Conservation (phyloP, 2,888 invertebrate species). For the Hyppa rectilinea region DNA sequence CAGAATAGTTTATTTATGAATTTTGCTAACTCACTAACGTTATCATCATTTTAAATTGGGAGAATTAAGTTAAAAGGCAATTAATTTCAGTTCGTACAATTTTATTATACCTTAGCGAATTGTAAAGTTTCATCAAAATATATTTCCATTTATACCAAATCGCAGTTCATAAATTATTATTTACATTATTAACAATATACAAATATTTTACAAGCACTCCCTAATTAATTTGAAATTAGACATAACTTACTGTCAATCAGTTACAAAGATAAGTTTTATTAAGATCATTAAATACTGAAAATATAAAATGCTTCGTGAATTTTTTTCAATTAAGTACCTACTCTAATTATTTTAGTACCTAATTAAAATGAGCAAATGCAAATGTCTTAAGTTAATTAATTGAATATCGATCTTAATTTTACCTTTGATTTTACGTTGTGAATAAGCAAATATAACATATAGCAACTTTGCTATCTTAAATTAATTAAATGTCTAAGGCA, state of each 20-base stretch:
- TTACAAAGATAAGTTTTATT: constrained; percentile 15
- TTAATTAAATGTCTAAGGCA: neutral
- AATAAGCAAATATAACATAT: neutral
- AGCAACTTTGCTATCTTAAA: neutral
- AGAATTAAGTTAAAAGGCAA: neutral
- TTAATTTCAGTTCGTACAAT: constrained; percentile 70
- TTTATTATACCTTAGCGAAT: constrained; percentile 83
- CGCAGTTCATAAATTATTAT: constrained; percentile 81
- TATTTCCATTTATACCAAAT: constrained; percentile 69
- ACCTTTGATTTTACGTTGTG: neutral
- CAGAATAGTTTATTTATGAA: neutral
- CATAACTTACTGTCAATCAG: constrained; percentile 30
- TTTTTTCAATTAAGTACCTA: no score
- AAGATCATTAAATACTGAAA: neutral
- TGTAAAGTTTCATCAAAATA: constrained; percentile 83
- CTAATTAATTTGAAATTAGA: constrained; percentile 40
- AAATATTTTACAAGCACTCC: constrained; percentile 61
- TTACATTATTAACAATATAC: constrained; percentile 76
- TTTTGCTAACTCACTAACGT: neutral
- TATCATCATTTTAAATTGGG: no score
- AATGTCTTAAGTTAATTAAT: neutral
- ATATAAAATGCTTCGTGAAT: no score
- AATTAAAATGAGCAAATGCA: constrained; percentile 14
- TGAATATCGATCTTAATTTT: neutral
- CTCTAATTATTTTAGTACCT: neutral